Percentiles rank a stretch among this genome's conserved stretches.
phyloP scores from a whole-genome alignment of 2,888 invertebrate species.

The Eulithis prunata region DNA sequence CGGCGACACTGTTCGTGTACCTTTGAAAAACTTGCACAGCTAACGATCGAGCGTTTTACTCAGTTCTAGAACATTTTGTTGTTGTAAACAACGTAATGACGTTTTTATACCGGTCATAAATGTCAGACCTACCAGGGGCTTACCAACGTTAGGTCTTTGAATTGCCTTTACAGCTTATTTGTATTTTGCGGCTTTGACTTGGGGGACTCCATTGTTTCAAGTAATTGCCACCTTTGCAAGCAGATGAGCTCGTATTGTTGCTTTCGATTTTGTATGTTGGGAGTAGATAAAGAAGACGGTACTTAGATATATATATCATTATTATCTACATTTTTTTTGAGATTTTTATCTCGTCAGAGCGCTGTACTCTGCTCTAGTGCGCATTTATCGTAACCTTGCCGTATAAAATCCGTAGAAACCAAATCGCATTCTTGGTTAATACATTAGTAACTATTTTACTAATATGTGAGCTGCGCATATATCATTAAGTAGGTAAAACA shows the following conservation, averaged over 20 bases:
- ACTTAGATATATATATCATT: neutral
- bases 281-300: neutral
- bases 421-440: conserved; percentile 8
- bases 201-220: conserved; percentile 10
- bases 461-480: conserved; percentile 9
- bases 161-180: conserved; percentile 3
- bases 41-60: conserved; percentile 46
- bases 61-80: conserved; percentile 40
- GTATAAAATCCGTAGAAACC: neutral
- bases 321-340: neutral
- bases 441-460: neutral
- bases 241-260: conserved; percentile 8
- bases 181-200: neutral
- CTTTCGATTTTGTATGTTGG: conserved; percentile 10
- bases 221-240: conserved; percentile 17
- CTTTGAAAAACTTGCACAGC: conserved; percentile 44
- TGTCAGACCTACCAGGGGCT: conserved; percentile 30
- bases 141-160: neutral
- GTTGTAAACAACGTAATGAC: conserved; percentile 32
- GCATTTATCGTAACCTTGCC: neutral
- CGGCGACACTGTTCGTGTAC: conserved; percentile 60
- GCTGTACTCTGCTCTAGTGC: neutral
- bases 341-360: neutral
- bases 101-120: conserved; percentile 25
- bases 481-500: conserved; percentile 15